These are phyloP conservation scores for Panzeria rudis DNA, from an alignment of 2,888 invertebrate genomes.

Conservation along the genomic window DNA sequence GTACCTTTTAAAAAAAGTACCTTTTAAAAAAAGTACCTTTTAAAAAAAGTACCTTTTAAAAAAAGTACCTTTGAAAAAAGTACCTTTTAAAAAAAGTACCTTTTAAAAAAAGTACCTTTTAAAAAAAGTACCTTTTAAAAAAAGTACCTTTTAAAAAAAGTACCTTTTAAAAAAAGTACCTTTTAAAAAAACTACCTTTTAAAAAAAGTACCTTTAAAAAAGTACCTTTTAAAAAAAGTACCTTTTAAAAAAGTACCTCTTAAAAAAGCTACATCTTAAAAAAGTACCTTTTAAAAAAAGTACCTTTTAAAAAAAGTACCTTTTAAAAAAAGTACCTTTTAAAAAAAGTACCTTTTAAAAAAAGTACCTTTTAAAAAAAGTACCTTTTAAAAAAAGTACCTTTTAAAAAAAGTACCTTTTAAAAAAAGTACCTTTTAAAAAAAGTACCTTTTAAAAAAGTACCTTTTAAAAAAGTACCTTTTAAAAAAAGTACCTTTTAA, in stretches of 20 bases:
- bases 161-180: background rate
- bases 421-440: too few species aligned
- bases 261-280: too few species aligned
- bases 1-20: background rate
- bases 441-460: too few species aligned
- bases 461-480: conserved; percentile 8
- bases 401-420: too few species aligned
- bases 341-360: background rate
- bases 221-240: too few species aligned
- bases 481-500: too few species aligned
- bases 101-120: background rate
- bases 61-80: background rate
- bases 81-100: background rate
- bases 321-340: background rate
- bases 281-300: too few species aligned
- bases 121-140: background rate
- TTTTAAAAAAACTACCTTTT: background rate
- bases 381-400: too few species aligned
- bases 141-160: background rate
- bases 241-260: too few species aligned
- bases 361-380: background rate
- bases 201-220: too few species aligned
- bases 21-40: background rate
- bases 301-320: background rate
- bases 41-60: background rate